phyloP scores from a whole-genome alignment of 2,888 invertebrate species.

The Apeira syringaria region DNA sequence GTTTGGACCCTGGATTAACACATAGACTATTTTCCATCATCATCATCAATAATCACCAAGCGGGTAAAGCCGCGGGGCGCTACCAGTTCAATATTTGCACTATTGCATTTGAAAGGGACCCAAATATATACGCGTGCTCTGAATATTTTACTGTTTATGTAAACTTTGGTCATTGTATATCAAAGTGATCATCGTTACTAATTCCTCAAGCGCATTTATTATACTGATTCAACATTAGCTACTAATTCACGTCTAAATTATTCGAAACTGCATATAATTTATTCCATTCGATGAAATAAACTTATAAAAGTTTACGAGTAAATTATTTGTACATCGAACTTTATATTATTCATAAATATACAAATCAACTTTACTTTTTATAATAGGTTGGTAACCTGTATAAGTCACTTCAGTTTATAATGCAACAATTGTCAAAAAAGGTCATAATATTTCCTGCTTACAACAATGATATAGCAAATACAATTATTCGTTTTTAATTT shows the following conservation, averaged over 20 bases:
- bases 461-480: constrained; percentile 4
- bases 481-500: constrained; percentile 1
- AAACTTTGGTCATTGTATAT: background rate
- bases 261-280: constrained; percentile 39
- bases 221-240: constrained; percentile 22
- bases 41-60: too few species aligned
- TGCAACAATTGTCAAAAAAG: constrained; percentile 8
- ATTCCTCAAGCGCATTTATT: constrained; percentile 23
- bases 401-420: constrained; percentile 18
- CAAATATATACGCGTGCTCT: too few species aligned
- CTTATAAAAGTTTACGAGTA: too few species aligned
- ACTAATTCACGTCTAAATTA: constrained; percentile 35
- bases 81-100: too few species aligned
- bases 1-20: too few species aligned
- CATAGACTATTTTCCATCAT: too few species aligned
- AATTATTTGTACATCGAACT: constrained; percentile 54
- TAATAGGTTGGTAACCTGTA: constrained; percentile 19
- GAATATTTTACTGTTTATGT: too few species aligned
- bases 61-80: too few species aligned
- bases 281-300: constrained; percentile 32
- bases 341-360: constrained; percentile 44
- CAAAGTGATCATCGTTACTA: constrained; percentile 4
- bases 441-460: constrained; percentile 8
- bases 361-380: constrained; percentile 23
- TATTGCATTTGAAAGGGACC: too few species aligned